phyloP scores from a whole-genome alignment of 1,140 invertebrate species.

The Zaprionus ghesquierei region DNA sequence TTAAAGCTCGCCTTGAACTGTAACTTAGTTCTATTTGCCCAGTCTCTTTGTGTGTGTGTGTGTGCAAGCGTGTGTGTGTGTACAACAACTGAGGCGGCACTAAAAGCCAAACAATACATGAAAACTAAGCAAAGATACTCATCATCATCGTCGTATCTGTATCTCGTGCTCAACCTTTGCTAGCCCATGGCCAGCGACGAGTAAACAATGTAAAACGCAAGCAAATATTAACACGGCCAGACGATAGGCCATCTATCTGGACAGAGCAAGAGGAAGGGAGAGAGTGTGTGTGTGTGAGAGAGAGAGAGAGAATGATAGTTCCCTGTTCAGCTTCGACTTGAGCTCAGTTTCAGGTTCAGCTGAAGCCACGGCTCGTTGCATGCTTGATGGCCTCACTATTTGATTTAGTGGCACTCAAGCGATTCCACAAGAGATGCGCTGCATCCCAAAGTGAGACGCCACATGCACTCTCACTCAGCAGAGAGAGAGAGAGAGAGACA shows the following conservation, averaged over 20 bases:
- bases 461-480: not conserved
- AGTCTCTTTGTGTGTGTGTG: not conserved
- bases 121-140: constrained; percentile 63
- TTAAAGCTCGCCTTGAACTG: constrained; percentile 26
- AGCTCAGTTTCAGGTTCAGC: constrained; percentile 28
- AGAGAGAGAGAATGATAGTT: not conserved
- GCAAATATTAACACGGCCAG: constrained; percentile 74
- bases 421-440: constrained; percentile 27
- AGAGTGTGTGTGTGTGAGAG: not conserved
- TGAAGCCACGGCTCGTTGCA: constrained; percentile 57
- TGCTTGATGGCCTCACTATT: constrained; percentile 68
- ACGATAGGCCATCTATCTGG: constrained; percentile 58
- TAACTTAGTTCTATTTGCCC: constrained; percentile 19
- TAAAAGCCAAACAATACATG: constrained; percentile 75
- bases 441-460: not conserved
- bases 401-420: constrained; percentile 69
- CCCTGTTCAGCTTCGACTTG: not conserved
- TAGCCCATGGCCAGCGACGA: constrained; percentile 48
- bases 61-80: not conserved
- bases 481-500: not conserved
- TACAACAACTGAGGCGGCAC: constrained; percentile 62
- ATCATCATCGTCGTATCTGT: constrained; percentile 6
- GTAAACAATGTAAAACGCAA: constrained; percentile 75
- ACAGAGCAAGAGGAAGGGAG: not conserved
- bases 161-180: constrained; percentile 11